Evolutionary conservation across 2,888 invertebrate species (phyloP).

Genomic region (Sicus ferrugineus): DNA sequence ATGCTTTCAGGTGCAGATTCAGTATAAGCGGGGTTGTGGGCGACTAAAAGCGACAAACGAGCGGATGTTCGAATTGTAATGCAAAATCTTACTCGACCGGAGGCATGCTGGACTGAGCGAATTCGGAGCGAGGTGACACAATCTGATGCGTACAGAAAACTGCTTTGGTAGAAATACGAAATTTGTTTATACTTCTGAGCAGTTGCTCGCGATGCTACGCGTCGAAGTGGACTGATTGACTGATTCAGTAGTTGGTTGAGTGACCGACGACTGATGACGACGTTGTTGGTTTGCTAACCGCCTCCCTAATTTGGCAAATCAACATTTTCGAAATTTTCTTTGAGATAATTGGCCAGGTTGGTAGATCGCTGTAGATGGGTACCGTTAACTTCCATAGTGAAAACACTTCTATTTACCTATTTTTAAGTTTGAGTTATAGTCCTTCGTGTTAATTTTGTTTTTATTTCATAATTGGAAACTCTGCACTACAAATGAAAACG

Average conservation of each 20-base stretch:
- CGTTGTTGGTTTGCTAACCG: conserved; percentile 31
- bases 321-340: conserved; percentile 32
- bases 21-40: background rate
- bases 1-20: background rate
- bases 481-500: background rate
- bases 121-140: background rate
- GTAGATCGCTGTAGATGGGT: background rate
- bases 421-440: background rate
- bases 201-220: background rate
- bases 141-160: background rate
- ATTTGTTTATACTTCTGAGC: background rate
- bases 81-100: conserved; percentile 44
- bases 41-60: conserved; percentile 7
- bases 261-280: conserved; percentile 24
- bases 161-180: background rate
- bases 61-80: background rate
- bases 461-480: conserved; percentile 4
- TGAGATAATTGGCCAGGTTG: background rate
- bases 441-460: background rate
- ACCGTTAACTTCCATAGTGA: background rate
- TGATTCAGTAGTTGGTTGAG: background rate
- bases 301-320: conserved; percentile 44
- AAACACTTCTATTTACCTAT: conserved; percentile 22
- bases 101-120: conserved; percentile 40
- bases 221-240: background rate